phyloP scores from a whole-genome alignment of 2,888 invertebrate species.

The Kuschelorhynchus macadamiae region DNA sequence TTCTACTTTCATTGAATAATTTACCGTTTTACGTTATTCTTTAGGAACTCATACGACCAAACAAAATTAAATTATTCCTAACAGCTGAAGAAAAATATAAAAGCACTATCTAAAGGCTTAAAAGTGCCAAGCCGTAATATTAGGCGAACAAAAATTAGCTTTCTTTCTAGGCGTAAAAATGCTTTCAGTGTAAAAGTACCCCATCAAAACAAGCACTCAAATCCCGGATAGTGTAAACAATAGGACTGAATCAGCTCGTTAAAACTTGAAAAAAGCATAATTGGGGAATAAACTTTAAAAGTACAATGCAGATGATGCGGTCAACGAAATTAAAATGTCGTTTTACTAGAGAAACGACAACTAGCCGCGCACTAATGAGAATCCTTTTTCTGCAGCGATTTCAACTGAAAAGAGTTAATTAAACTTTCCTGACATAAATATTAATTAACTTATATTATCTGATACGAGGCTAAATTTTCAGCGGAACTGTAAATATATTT shows the following conservation, averaged over 20 bases:
- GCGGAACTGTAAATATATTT: no score
- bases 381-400: neutral
- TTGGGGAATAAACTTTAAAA: conserved; percentile 26
- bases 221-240: conserved; percentile 22
- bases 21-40: no score
- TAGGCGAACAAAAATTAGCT: conserved; percentile 14
- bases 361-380: neutral
- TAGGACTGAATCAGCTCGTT: conserved; percentile 20
- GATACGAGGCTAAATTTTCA: neutral
- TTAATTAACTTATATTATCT: neutral
- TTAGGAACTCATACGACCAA: no score
- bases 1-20: no score
- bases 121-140: neutral
- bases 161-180: neutral
- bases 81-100: no score
- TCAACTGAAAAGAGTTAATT: conserved; percentile 5
- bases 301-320: conserved; percentile 15
- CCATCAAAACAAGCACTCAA: conserved; percentile 21
- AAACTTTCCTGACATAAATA: neutral
- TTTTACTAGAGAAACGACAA: neutral
- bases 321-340: conserved; percentile 13
- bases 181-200: conserved; percentile 4
- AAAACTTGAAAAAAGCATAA: conserved; percentile 24
- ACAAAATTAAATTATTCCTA: no score
- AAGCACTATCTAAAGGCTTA: no score